These are phyloP conservation scores for Limanda limanda DNA, from an alignment of 2,113 vertebrate species.

Conservation along the genomic window DNA sequence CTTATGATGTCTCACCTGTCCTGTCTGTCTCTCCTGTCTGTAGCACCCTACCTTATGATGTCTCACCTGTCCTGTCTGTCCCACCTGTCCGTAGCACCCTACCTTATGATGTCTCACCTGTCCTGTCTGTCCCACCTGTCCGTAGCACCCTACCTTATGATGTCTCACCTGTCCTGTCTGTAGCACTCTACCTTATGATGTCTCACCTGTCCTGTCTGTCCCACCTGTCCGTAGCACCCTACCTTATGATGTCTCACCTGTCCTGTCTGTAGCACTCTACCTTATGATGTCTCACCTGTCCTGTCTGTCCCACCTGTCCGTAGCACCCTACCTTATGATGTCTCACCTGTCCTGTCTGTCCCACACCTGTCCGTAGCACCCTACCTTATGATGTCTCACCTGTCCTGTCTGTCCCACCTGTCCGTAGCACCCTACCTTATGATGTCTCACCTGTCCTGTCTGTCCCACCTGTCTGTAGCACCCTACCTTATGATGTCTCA, in stretches of 20 bases:
- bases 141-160: slow-evolving; percentile 94
- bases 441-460: slow-evolving; percentile 1
- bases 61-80: no score
- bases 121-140: no score
- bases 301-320: neutral
- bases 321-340: no score
- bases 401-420: slow-evolving; percentile 19
- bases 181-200: no score
- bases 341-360: no score
- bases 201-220: no score
- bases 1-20: slow-evolving; percentile 83
- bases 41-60: no score
- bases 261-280: no score
- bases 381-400: slow-evolving; percentile 91
- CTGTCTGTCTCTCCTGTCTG: neutral
- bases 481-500: no score
- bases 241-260: slow-evolving; percentile 89
- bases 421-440: no score
- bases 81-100: slow-evolving; percentile 88
- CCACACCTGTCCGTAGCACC: no score
- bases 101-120: slow-evolving; percentile 89
- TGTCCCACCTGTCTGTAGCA: no score
- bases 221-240: slow-evolving; percentile 88
- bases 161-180: slow-evolving; percentile 29
- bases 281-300: slow-evolving; percentile 83